Conservation (phyloP, 2,797 vertebrate species). For the Cephalopachus bancanus region DNA sequence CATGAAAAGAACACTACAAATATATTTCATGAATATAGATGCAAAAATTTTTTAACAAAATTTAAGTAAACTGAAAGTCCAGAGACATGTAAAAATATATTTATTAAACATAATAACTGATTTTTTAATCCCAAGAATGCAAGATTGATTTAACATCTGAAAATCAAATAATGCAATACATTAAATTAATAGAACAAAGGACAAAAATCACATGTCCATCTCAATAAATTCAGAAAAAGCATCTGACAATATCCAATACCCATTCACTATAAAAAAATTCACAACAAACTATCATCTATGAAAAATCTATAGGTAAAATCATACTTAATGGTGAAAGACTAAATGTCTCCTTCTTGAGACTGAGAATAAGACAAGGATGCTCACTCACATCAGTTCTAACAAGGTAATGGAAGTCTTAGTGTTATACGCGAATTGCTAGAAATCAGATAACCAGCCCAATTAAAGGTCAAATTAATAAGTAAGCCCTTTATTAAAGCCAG, state of each 20-base stretch:
- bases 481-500: too few relatives aligned
- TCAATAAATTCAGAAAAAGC: background rate
- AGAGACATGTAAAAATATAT: background rate
- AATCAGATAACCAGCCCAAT: too few relatives aligned
- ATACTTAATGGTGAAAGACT: background rate
- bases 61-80: background rate
- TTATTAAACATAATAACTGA: background rate
- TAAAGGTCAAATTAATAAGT: too few relatives aligned
- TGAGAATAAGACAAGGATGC: background rate
- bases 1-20: background rate
- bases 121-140: background rate
- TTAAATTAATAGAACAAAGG: background rate
- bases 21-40: background rate
- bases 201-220: background rate
- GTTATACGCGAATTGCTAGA: too few relatives aligned
- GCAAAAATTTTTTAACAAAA: background rate
- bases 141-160: background rate
- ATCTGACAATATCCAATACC: background rate
- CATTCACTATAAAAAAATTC: background rate
- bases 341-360: background rate
- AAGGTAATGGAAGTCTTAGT: background rate
- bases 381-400: background rate
- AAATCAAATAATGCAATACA: background rate
- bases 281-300: background rate
- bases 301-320: background rate